Percentiles rank a stretch among this genome's conserved stretches.
Conservation (phyloP, 2,113 vertebrate genomes). For the Chaetodon trifascialis region DNA sequence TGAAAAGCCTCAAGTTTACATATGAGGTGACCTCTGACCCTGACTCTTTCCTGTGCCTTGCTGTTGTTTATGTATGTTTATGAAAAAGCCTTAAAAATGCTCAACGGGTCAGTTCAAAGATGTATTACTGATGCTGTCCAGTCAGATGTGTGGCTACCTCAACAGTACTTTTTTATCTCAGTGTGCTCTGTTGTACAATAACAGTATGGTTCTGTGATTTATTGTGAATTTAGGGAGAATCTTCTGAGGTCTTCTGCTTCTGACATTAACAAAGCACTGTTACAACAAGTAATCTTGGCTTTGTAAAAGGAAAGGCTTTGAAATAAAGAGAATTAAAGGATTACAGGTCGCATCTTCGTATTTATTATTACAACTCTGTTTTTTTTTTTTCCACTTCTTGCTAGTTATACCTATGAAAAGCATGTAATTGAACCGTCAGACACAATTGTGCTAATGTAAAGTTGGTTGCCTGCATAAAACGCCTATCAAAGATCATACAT, state of each 20-base stretch:
- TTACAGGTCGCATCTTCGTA: conserved; percentile 18
- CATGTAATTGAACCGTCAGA: background rate
- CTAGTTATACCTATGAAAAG: background rate
- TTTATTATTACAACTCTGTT: background rate
- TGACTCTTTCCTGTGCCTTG: conserved; percentile 78
- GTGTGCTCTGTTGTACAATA: conserved; percentile 59
- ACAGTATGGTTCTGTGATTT: conserved; percentile 50
- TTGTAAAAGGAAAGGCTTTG: conserved; percentile 72
- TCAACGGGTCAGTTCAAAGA: conserved; percentile 56
- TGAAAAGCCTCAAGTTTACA: conserved; percentile 64
- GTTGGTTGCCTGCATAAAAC: background rate
- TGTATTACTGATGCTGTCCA: conserved; percentile 64
- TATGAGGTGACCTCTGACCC: conserved; percentile 63
- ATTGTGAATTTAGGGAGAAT: conserved; percentile 35
- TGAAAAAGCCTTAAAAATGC: conserved; percentile 71
- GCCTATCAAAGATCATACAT: background rate
- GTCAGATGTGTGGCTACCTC: conserved; percentile 77
- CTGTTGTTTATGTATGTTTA: conserved; percentile 64
- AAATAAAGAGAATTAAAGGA: conserved; percentile 67
- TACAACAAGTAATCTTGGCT: conserved; percentile 61
- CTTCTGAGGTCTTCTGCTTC: conserved; percentile 47
- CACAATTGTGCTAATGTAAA: background rate
- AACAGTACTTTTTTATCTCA: conserved; percentile 51
- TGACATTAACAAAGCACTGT: conserved; percentile 68
- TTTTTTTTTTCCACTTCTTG: background rate